Evolutionary conservation across 2,113 vertebrate species (phyloP), one percentile per base, ranked within the genome.

Genomic region (Leptobrachium ailaonicum): DNA sequence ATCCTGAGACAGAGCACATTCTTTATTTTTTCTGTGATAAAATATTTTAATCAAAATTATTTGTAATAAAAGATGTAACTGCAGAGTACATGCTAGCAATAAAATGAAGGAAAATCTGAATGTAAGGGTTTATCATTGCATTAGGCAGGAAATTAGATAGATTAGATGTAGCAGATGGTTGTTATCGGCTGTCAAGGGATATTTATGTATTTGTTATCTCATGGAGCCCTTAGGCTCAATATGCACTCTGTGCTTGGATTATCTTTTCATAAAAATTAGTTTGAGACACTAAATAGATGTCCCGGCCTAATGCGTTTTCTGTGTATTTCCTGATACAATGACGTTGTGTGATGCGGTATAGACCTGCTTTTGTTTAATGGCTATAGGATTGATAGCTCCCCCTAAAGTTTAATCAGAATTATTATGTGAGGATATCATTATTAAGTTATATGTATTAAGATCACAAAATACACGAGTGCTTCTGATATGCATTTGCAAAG

Each of bases 131-230:
- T 75, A 44, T 81, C 64, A 81, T 75, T 81, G 58, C 42, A 81
- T 81, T 81, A 81, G 58, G 62, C 45, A 75, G 79, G 79, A 81
- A 81, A 81, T 81, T 81, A 72, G 71, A 32, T 45, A 69, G 64
- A 81, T 81, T 81, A 81, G 79, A 68, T 62, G 42, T n/a, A 69
- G 50, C 79, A 81, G 79, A 68, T 81, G 79, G 71, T 75, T 54
- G 71, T 69, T 75, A 81, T 81, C 79, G 68, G 72, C 79, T 75
- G 79, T 81, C 79, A 81, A 44, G 53, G 41, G 64, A 63, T 81
- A 81, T 81, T 81, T 81, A 81, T 81, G 72, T 74, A 81, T 75
- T 71, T 81, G 60, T 81, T 81, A 81, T 75, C 79, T 81, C 73
- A 60, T 63, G 32, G 79, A 69, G 66, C 71, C 79, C 79, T 74